Evolutionary conservation across 2,797 vertebrate species (phyloP).

Genomic region (Galaxias olidus): DNA sequence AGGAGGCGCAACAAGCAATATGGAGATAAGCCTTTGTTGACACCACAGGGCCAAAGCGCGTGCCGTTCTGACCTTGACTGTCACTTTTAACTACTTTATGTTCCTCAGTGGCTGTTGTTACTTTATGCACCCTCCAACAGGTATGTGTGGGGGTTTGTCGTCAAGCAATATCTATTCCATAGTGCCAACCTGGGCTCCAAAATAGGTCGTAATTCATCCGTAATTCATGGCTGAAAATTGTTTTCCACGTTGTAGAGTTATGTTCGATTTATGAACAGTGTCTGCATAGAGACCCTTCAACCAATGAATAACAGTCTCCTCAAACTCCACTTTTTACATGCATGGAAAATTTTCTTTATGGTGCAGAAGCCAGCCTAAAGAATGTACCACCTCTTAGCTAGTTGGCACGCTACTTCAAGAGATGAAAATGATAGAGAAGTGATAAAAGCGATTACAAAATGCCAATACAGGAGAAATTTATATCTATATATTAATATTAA

Average conservation of each 20-base stretch:
- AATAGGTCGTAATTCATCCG: not conserved
- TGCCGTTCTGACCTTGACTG: not conserved
- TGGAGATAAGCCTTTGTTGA: slow-evolving; percentile 19
- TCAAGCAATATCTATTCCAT: not conserved
- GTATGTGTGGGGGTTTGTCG: slow-evolving; percentile 1
- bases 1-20: not conserved
- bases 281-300: no score
- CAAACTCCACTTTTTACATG: no score
- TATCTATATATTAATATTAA: no score
- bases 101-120: not conserved
- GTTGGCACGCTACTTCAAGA: no score
- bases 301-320: no score
- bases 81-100: not conserved
- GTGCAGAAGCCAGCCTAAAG: no score
- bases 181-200: not conserved
- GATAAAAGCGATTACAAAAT: no score
- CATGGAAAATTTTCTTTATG: no score
- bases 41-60: not conserved
- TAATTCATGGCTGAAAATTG: not conserved
- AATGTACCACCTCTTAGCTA: no score
- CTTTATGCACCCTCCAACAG: not conserved
- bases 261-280: no score
- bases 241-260: not conserved
- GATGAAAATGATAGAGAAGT: no score
- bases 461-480: no score